phyloP scores from a whole-genome alignment of 1,140 invertebrate genomes.

The Danaus melanippus region DNA sequence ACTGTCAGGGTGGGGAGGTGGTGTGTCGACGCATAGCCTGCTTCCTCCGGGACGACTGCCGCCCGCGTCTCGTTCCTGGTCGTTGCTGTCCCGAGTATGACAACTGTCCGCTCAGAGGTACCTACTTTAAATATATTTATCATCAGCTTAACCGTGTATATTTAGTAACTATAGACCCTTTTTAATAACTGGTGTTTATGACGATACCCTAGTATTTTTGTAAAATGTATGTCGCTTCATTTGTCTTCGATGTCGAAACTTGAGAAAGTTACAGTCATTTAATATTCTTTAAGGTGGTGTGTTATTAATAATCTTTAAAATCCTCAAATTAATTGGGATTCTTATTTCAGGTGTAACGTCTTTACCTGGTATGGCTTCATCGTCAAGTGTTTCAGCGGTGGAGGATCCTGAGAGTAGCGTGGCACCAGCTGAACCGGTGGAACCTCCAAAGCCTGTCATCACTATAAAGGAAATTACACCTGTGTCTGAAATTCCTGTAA shows the following conservation, averaged over 20 bases:
- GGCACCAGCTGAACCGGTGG: slow-evolving; percentile 24
- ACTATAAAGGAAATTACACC: slow-evolving; percentile 70
- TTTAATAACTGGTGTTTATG: not conserved
- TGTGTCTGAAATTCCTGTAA: slow-evolving; percentile 60
- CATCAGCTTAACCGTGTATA: too few species aligned
- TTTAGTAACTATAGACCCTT: too few species aligned
- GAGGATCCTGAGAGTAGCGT: slow-evolving; percentile 25
- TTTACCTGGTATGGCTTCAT: slow-evolving; percentile 36
- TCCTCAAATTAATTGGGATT: too few species aligned
- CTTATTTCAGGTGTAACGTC: slow-evolving; percentile 54
- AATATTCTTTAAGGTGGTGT: too few species aligned
- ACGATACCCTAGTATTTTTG: slow-evolving; percentile 3
- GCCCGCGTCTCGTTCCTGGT: slow-evolving; percentile 77
- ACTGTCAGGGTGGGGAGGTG: slow-evolving; percentile 84
- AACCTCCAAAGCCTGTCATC: slow-evolving; percentile 50
- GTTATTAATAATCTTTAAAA: too few species aligned
- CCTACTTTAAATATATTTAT: too few species aligned
- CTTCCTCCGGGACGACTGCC: slow-evolving; percentile 81
- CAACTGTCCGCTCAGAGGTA: slow-evolving; percentile 79
- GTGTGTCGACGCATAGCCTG: slow-evolving; percentile 83
- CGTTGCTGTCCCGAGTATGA: slow-evolving; percentile 86
- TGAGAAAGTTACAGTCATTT: too few species aligned
- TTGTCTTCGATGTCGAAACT: too few species aligned
- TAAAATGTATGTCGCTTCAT: not conserved
- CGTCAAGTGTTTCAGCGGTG: slow-evolving; percentile 24